Percentiles rank a stretch among this genome's conserved stretches.
phyloP scores from a whole-genome alignment of 2,888 invertebrate species.

The Hecatera dysodea region DNA sequence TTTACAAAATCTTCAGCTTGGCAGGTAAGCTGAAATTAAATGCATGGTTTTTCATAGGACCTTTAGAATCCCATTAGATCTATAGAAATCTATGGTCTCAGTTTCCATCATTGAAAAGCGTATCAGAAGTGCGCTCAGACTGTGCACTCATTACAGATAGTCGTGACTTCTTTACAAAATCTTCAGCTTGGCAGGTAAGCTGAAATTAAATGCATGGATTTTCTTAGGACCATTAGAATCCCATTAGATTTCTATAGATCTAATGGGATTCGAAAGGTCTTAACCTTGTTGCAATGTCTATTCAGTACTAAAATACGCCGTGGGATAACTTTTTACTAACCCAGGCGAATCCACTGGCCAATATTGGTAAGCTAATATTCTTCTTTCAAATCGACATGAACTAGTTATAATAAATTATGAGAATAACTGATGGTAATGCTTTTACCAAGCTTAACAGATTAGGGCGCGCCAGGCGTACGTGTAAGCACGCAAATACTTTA shows the following conservation, averaged over 20 bases:
- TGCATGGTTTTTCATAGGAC: no score
- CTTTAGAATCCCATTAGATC: no score
- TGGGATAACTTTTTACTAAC: background rate
- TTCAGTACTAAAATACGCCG: background rate
- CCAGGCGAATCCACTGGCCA: background rate
- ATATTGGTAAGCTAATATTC: background rate
- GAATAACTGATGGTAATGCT: conserved; percentile 19
- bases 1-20: conserved; percentile 92
- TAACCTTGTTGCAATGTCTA: no score
- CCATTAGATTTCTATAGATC: no score
- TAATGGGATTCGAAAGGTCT: no score
- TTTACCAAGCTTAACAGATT: conserved; percentile 1
- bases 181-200: conserved; percentile 91
- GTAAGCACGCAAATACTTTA: conserved; percentile 1
- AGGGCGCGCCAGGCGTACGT: conserved; percentile 25
- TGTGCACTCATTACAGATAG: conserved; percentile 91
- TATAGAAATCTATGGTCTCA: conserved; percentile 50
- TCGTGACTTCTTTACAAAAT: conserved; percentile 91
- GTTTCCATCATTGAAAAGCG: conserved; percentile 81
- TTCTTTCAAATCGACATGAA: background rate
- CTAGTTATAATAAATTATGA: background rate
- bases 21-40: conserved; percentile 85
- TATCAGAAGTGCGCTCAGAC: conserved; percentile 86
- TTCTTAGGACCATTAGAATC: no score
- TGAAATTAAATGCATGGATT: no score